These are phyloP conservation scores for Himalopsyche phryganea DNA, from an alignment of 1,140 invertebrate species.

Conservation along the genomic window DNA sequence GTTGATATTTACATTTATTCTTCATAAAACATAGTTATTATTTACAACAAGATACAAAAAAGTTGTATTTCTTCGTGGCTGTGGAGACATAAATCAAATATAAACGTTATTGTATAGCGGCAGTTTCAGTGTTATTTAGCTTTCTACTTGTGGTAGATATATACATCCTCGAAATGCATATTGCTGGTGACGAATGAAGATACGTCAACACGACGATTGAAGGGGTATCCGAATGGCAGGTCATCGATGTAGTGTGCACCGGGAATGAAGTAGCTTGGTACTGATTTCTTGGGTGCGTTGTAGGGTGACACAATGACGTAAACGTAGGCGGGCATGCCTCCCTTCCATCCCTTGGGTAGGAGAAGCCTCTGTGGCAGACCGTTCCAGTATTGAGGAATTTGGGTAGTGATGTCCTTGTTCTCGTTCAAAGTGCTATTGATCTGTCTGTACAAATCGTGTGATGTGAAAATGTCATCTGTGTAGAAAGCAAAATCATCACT, in stretches of 20 bases:
- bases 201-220: constrained; percentile 59
- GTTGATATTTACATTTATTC: no score
- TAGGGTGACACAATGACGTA: constrained; percentile 57
- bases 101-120: no score
- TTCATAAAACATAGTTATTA: no score
- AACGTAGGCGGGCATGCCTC: constrained; percentile 59
- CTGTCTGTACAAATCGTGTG: constrained; percentile 42
- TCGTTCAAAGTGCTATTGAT: constrained; percentile 45
- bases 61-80: no score
- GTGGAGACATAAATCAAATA: no score
- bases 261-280: constrained; percentile 42
- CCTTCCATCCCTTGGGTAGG: constrained; percentile 58
- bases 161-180: constrained; percentile 57
- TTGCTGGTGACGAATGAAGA: constrained; percentile 50
- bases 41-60: no score
- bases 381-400: constrained; percentile 44
- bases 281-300: constrained; percentile 37
- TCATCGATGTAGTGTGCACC: constrained; percentile 51
- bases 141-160: constrained; percentile 54
- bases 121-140: no score
- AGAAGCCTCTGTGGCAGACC: constrained; percentile 60
- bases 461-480: constrained; percentile 44
- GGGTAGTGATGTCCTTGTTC: constrained; percentile 32
- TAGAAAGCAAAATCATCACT: constrained; percentile 52
- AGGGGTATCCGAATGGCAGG: constrained; percentile 63